phyloP scores from a whole-genome alignment of 2,888 invertebrate genomes.

The Latrodectus elegans region DNA sequence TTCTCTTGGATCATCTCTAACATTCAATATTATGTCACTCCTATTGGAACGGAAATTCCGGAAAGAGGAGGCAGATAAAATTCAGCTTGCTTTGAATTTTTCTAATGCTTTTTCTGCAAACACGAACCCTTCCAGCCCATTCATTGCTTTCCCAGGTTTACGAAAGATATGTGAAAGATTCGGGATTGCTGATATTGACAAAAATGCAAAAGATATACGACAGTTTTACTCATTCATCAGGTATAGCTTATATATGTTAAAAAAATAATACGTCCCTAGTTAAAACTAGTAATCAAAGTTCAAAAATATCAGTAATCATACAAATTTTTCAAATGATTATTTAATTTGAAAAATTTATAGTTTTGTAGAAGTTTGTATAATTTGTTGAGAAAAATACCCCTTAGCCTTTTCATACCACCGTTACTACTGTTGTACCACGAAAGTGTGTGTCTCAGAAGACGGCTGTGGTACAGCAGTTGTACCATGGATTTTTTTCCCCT shows the following conservation, averaged over 20 bases:
- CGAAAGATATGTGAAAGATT: conserved; percentile 24
- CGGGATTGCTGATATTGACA: conserved; percentile 30
- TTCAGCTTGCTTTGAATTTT: conserved; percentile 21
- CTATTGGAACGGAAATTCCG: conserved; percentile 30
- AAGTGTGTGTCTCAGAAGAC: no score
- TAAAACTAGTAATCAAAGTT: no score
- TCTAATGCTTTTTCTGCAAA: background rate
- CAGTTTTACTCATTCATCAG: background rate
- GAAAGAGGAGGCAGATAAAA: conserved; percentile 24
- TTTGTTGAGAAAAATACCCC: no score
- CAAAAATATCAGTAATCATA: no score
- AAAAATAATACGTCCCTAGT: background rate
- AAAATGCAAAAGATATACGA: background rate
- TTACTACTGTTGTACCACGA: no score
- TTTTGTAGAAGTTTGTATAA: no score
- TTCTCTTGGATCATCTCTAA: background rate
- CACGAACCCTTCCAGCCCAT: background rate
- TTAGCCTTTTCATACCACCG: no score
- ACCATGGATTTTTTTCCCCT: no score
- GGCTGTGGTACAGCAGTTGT: no score
- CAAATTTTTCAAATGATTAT: no score
- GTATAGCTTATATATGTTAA: background rate
- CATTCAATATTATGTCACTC: conserved; percentile 34
- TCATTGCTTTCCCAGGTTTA: conserved; percentile 20
- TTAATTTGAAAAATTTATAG: no score